Percentiles rank a stretch among this genome's conserved stretches.
Evolutionary conservation across 2,113 vertebrate species (phyloP).

Genomic region (Poeciliopsis turrubarensis): DNA sequence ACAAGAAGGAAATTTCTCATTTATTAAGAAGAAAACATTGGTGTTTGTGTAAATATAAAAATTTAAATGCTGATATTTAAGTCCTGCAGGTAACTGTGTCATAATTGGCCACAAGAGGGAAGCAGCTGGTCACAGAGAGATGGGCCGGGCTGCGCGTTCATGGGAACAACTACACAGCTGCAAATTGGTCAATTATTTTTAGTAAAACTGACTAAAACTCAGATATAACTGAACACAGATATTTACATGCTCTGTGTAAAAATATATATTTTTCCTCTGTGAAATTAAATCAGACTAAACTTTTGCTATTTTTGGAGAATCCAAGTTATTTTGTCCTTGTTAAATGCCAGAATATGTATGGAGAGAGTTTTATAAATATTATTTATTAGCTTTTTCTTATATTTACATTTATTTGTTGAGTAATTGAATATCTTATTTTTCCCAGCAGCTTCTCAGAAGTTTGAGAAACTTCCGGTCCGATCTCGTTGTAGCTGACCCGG

Average conservation of each 20-base stretch:
- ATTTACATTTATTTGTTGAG: no score
- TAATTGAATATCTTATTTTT: no score
- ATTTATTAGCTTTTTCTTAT: no score
- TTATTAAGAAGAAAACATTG: background rate
- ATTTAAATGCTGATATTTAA: conserved; percentile 49
- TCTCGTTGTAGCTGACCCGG: no score
- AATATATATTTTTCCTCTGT: background rate
- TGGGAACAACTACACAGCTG: background rate
- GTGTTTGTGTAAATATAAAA: background rate
- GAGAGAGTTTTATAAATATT: no score
- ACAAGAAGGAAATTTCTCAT: conserved; percentile 20
- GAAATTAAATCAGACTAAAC: no score
- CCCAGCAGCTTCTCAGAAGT: no score
- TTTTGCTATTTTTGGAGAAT: no score
- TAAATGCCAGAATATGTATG: no score
- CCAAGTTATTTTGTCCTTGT: no score
- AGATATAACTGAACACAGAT: background rate
- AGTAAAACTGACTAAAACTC: background rate
- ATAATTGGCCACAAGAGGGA: conserved; percentile 80
- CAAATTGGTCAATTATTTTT: background rate
- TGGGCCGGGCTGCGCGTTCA: conserved; percentile 16
- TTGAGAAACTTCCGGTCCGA: no score
- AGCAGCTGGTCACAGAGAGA: conserved; percentile 71
- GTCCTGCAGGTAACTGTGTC: conserved; percentile 42
- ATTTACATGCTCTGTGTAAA: background rate